phyloP scores from a whole-genome alignment of 2,797 vertebrate species.

The Pipistrellus pipistrellus region DNA sequence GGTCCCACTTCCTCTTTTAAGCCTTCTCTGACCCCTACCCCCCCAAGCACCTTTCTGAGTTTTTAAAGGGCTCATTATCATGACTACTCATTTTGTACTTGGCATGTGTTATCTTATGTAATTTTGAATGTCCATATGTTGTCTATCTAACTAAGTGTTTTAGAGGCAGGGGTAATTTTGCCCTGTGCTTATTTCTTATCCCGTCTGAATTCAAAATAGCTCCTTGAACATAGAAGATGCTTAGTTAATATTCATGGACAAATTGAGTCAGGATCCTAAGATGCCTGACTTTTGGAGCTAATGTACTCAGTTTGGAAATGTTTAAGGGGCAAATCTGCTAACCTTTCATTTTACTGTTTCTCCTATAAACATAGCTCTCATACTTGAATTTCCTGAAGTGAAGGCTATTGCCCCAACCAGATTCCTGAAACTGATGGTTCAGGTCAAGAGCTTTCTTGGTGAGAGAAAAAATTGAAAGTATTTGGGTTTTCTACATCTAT shows the following conservation, averaged over 20 bases:
- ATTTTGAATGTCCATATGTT: neutral
- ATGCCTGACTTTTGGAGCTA: neutral
- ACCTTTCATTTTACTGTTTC: neutral
- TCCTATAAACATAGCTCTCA: neutral
- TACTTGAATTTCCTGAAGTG: neutral
- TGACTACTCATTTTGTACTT: neutral
- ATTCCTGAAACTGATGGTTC: neutral
- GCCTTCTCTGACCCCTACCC: neutral
- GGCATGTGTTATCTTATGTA: neutral
- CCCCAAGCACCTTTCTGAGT: neutral
- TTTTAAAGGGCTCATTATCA: neutral
- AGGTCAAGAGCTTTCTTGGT: neutral
- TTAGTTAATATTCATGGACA: neutral
- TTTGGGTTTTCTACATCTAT: accelerated
- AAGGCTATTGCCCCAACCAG: neutral
- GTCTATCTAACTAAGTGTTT: neutral
- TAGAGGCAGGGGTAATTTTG: neutral
- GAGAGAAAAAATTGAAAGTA: neutral
- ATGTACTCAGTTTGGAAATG: neutral
- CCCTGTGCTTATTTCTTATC: neutral
- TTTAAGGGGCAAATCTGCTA: too few species aligned
- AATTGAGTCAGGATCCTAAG: neutral
- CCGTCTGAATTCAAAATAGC: neutral
- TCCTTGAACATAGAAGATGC: neutral
- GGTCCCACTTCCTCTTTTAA: neutral